These are phyloP conservation scores for Bergia puertoricense DNA, from an alignment of 92 coral and sea anemone species.

Conservation along the genomic window DNA sequence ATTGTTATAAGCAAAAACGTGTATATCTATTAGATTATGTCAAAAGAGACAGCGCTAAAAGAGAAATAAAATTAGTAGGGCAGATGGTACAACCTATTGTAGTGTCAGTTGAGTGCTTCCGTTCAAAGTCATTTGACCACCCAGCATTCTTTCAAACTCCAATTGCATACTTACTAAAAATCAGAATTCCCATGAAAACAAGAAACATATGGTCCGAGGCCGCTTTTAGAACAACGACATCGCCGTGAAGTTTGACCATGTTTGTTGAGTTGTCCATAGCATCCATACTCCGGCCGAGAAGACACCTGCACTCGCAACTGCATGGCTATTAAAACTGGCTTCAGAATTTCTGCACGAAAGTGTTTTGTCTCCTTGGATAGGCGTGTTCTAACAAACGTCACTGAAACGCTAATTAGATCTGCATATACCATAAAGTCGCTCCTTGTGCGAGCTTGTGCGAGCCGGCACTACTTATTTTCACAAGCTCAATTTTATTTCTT, in stretches of 20 bases:
- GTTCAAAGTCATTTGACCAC: not conserved
- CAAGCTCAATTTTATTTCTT: not conserved
- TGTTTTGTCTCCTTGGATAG: not conserved
- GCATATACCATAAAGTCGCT: not conserved
- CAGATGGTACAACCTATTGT: not conserved
- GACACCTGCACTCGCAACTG: not conserved
- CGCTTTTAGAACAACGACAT: not conserved
- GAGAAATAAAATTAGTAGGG: no score
- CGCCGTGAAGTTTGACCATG: not conserved
- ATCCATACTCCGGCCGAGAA: not conserved
- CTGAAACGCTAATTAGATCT: not conserved
- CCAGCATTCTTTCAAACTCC: not conserved
- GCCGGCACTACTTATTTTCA: not conserved
- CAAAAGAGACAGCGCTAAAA: no score
- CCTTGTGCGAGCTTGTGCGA: no score
- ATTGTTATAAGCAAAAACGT: no score
- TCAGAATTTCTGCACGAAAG: not conserved
- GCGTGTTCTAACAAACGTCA: not conserved
- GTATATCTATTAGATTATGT: no score
- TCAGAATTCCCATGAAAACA: slow-evolving; percentile 5
- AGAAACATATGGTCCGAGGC: slow-evolving; percentile 10
- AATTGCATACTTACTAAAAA: slow-evolving; percentile 1
- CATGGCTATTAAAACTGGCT: not conserved
- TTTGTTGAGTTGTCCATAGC: not conserved
- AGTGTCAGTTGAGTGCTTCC: not conserved